Evolutionary conservation across 1,140 invertebrate genomes (phyloP).

Genomic region (Orussus abietinus): DNA sequence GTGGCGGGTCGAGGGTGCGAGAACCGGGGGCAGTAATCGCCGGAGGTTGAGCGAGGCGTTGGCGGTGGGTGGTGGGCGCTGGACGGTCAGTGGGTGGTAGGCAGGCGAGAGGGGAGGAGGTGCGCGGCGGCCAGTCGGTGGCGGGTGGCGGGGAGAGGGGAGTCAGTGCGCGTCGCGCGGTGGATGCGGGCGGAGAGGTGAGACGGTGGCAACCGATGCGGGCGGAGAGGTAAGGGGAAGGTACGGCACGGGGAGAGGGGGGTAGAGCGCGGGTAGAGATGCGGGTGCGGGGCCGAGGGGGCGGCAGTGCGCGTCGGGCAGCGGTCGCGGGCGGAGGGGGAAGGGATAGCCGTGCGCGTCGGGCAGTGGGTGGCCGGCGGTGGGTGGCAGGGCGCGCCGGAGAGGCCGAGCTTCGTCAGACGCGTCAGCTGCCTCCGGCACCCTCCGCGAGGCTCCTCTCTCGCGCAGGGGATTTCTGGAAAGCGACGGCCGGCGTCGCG

Average conservation of each 20-base stretch:
- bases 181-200: background rate
- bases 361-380: conserved; percentile 17
- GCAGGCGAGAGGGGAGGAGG: conserved; percentile 5
- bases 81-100: too few species aligned
- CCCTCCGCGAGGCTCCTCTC: conserved; percentile 4
- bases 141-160: conserved; percentile 2
- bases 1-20: background rate
- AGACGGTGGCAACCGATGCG: too few species aligned
- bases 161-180: background rate
- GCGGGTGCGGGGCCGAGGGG: background rate
- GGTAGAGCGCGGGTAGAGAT: too few species aligned
- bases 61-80: too few species aligned
- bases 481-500: too few species aligned
- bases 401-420: conserved; percentile 15
- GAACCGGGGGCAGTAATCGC: conserved; percentile 9
- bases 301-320: background rate
- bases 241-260: too few species aligned
- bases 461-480: background rate
- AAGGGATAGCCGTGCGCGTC: too few species aligned
- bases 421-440: conserved; percentile 17
- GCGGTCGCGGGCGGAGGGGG: conserved; percentile 11
- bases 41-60: too few species aligned
- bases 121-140: background rate
- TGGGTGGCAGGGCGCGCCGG: conserved; percentile 9
- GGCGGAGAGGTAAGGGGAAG: too few species aligned